Percentiles rank a stretch among this genome's conserved stretches.
These are phyloP conservation scores for Todiramphus saurophagus DNA, from an alignment of 2,113 vertebrate genomes.

Conservation along the genomic window DNA sequence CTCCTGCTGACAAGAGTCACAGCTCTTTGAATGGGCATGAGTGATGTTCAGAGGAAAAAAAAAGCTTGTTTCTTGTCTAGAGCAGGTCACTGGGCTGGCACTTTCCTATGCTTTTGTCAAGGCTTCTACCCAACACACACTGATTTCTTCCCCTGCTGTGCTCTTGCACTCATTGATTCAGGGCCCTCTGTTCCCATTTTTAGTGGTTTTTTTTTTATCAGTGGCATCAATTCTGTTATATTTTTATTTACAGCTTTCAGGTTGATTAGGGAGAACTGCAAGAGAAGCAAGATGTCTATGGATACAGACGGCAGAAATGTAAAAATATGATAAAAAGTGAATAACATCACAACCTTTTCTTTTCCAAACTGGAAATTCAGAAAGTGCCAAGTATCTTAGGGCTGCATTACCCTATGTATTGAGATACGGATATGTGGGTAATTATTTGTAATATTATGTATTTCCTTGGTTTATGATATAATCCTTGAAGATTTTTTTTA, in stretches of 20 bases:
- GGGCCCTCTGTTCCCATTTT: neutral
- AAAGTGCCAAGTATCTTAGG: neutral
- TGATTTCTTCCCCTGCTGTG: neutral
- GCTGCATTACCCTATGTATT: neutral
- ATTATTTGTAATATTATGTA: neutral
- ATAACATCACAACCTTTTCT: neutral
- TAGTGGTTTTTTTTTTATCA: neutral
- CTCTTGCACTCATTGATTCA: neutral
- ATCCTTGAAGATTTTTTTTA: neutral
- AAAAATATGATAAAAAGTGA: neutral
- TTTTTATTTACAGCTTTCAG: neutral
- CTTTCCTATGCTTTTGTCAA: neutral
- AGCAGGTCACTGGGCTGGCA: accelerated
- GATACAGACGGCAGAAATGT: neutral
- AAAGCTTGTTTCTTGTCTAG: neutral
- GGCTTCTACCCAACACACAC: too few relatives aligned
- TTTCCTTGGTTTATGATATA: neutral
- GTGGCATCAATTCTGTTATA: neutral
- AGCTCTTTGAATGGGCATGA: neutral
- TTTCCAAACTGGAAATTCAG: neutral
- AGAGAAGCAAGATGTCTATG: accelerated
- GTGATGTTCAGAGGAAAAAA: neutral
- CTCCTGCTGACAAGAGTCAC: too few relatives aligned
- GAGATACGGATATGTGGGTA: neutral
- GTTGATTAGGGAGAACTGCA: neutral